Conservation (phyloP, 2,797 vertebrate species). For the Parambassis ranga region DNA sequence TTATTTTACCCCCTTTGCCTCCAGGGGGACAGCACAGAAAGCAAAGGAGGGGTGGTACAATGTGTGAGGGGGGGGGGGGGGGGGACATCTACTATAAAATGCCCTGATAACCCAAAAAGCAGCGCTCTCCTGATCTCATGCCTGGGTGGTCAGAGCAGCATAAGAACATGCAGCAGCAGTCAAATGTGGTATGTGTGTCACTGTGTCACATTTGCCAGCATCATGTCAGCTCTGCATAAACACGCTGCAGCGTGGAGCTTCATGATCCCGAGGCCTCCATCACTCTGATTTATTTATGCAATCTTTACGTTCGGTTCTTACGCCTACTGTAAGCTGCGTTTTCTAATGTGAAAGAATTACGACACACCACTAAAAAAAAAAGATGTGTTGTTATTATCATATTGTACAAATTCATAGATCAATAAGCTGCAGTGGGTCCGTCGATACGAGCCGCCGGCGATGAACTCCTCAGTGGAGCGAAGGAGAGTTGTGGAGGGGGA, state of each 20-base stretch:
- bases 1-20: constrained; percentile 78
- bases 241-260: constrained; percentile 28
- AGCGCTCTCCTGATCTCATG: constrained; percentile 37
- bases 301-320: constrained; percentile 20
- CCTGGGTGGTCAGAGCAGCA: constrained; percentile 47
- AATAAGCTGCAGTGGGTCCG: constrained; percentile 64
- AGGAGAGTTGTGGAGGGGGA: constrained; percentile 19
- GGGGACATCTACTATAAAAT: constrained; percentile 63
- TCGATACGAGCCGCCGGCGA: constrained; percentile 65
- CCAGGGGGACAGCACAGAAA: constrained; percentile 69
- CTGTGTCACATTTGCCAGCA: background rate
- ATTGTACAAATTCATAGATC: constrained; percentile 76
- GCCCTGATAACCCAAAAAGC: constrained; percentile 65
- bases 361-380: constrained; percentile 41
- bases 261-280: constrained; percentile 21
- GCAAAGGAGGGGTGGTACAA: constrained; percentile 44
- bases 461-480: constrained; percentile 23
- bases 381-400: constrained; percentile 60
- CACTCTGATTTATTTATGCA: constrained; percentile 24
- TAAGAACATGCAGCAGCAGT: constrained; percentile 6
- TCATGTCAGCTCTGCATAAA: constrained; percentile 20
- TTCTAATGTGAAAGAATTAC: constrained; percentile 12
- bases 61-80: constrained; percentile 12
- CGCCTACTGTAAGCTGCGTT: no score
- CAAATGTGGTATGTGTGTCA: constrained; percentile 12